A percentile compares a stretch with the other conserved stretches of the same genome.
phyloP scores from a whole-genome alignment of 1,140 invertebrate species.

The Araneus ventricosus region DNA sequence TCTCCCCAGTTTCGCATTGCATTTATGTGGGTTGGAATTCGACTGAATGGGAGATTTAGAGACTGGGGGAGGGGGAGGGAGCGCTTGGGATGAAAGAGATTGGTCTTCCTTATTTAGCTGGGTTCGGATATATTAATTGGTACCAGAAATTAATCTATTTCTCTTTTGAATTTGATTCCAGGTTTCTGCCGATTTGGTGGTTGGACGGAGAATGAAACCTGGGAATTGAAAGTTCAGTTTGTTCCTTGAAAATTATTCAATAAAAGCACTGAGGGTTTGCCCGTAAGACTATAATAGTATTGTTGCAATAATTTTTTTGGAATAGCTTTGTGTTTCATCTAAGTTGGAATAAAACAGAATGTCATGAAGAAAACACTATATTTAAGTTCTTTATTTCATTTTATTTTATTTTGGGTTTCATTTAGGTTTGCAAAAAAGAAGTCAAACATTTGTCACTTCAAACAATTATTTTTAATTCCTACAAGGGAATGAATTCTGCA shows the following conservation, averaged over 20 bases:
- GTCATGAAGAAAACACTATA: no score
- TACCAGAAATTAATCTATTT: conserved; percentile 31
- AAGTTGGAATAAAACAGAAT: no score
- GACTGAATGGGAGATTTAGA: not conserved
- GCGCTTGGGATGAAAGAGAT: not conserved
- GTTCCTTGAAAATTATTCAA: not conserved
- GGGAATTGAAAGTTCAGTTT: not conserved
- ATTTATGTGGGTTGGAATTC: conserved; percentile 12
- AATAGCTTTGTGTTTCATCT: no score
- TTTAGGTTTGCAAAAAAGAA: no score
- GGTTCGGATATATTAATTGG: not conserved
- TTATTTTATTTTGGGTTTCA: no score
- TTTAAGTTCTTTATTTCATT: no score
- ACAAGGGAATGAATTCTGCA: no score
- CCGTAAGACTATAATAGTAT: no score
- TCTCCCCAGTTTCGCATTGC: not conserved
- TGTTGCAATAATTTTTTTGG: no score
- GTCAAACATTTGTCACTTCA: no score
- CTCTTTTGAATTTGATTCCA: not conserved
- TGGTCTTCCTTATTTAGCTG: not conserved
- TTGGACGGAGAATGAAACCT: not conserved
- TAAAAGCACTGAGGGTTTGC: not conserved
- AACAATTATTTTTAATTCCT: no score
- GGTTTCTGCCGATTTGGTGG: not conserved
- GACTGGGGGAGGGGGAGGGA: not conserved